A percentile compares a stretch with the other conserved stretches of the same genome.
phyloP scores from a whole-genome alignment of 1,140 invertebrate species.

The Aphis gossypii region DNA sequence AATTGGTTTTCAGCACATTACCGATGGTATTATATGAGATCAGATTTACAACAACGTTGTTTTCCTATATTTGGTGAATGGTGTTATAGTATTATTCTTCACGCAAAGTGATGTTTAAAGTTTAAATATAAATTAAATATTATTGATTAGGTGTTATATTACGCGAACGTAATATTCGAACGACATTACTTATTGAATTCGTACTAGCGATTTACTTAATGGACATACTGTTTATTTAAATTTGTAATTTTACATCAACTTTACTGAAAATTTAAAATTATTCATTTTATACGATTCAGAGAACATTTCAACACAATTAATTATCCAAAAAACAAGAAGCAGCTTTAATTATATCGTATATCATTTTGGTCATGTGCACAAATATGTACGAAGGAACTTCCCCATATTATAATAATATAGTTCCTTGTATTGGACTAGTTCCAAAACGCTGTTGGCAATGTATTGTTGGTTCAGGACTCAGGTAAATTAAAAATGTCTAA shows the following conservation, averaged over 20 bases:
- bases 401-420: not conserved
- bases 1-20: not conserved
- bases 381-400: not conserved
- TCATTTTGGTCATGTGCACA: not conserved
- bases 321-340: not conserved
- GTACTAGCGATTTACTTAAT: too few relatives aligned
- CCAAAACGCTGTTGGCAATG: not conserved
- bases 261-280: not conserved
- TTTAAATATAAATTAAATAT: not conserved
- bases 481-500: not conserved
- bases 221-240: too few relatives aligned
- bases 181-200: too few relatives aligned
- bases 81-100: not conserved
- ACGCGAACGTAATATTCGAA: too few relatives aligned
- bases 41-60: not conserved
- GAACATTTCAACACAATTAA: not conserved
- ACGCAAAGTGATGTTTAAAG: not conserved
- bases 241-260: not conserved
- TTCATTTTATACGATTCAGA: not conserved
- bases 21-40: not conserved
- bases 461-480: not conserved
- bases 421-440: not conserved
- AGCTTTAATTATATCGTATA: not conserved
- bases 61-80: not conserved
- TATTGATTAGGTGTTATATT: not conserved